phyloP scores from a whole-genome alignment of 1,140 invertebrate species.

The Ostrea denselamellosa region DNA sequence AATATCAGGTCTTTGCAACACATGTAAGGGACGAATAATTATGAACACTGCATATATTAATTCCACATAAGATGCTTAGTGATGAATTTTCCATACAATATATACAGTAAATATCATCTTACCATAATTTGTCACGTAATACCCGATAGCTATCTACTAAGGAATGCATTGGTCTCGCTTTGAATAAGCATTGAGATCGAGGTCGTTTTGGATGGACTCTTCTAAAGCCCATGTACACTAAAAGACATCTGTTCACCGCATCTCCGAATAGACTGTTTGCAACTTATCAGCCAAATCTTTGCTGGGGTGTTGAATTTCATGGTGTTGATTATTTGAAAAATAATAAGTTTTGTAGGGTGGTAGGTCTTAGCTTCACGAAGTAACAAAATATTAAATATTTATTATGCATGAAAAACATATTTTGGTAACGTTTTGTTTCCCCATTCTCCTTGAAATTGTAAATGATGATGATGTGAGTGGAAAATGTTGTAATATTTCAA shows the following conservation, averaged over 20 bases:
- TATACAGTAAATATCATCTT: constrained; percentile 24
- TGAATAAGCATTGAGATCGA: constrained; percentile 3
- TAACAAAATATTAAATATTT: not conserved
- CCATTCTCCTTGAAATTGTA: not conserved
- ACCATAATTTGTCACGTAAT: constrained; percentile 5
- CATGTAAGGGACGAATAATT: not conserved
- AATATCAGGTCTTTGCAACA: not conserved
- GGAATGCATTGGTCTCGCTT: not conserved
- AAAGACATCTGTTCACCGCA: constrained; percentile 19
- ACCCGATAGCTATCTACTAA: constrained; percentile 6
- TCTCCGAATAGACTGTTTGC: not conserved
- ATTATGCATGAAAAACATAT: not conserved
- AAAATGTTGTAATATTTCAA: too few relatives aligned
- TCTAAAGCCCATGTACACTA: not conserved
- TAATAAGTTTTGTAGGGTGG: not conserved
- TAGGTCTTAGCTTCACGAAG: not conserved
- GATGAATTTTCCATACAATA: not conserved
- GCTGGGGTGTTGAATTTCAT: not conserved
- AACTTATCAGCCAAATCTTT: not conserved
- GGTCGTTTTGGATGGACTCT: constrained; percentile 4
- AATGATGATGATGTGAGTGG: too few relatives aligned
- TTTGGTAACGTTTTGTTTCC: not conserved
- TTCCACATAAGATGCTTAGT: not conserved
- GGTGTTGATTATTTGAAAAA: constrained; percentile 17
- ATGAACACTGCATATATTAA: not conserved